Evolutionary conservation across 2,888 invertebrate genomes (phyloP).

Genomic region (Phlogophora meticulosa): DNA sequence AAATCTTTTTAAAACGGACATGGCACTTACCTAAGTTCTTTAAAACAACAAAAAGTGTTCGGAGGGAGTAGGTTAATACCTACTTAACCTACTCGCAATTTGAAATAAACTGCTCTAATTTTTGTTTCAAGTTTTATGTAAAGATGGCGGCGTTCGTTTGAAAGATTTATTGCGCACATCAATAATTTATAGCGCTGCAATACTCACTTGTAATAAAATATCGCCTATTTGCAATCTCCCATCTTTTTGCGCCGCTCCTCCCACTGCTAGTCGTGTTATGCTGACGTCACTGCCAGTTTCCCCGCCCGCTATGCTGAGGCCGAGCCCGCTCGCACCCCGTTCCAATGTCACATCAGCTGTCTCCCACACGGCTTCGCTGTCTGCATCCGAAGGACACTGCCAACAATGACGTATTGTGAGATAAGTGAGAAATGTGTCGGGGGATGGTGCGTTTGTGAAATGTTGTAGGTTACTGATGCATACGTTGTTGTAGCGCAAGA

Average conservation of each 20-base stretch:
- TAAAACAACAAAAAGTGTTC: too few species aligned
- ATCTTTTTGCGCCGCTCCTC: conserved; percentile 97
- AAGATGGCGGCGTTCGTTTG: too few species aligned
- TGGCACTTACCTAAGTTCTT: too few species aligned
- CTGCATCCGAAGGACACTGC: conserved; percentile 83
- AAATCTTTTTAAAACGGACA: too few species aligned
- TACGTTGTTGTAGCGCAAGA: not conserved
- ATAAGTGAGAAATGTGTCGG: conserved; percentile 15
- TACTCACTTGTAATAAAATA: conserved; percentile 94
- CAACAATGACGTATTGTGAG: conserved; percentile 55
- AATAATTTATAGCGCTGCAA: not conserved
- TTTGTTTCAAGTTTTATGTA: not conserved
- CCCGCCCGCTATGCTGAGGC: conserved; percentile 99
- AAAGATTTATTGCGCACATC: conserved; percentile 9
- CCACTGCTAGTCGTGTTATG: conserved; percentile 98
- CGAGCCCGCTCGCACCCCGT: conserved; percentile 96
- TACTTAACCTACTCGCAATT: too few species aligned
- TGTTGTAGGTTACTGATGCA: conserved; percentile 2
- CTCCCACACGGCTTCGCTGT: conserved; percentile 95
- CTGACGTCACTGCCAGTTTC: conserved; percentile 99
- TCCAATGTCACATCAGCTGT: conserved; percentile 98
- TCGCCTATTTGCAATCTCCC: conserved; percentile 98
- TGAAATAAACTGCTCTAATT: not conserved
- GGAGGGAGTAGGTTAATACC: too few species aligned
- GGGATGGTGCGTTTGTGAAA: conserved; percentile 16